These are phyloP conservation scores for Thamnaconus septentrionalis DNA, from an alignment of 2,113 vertebrate species.

Conservation along the genomic window DNA sequence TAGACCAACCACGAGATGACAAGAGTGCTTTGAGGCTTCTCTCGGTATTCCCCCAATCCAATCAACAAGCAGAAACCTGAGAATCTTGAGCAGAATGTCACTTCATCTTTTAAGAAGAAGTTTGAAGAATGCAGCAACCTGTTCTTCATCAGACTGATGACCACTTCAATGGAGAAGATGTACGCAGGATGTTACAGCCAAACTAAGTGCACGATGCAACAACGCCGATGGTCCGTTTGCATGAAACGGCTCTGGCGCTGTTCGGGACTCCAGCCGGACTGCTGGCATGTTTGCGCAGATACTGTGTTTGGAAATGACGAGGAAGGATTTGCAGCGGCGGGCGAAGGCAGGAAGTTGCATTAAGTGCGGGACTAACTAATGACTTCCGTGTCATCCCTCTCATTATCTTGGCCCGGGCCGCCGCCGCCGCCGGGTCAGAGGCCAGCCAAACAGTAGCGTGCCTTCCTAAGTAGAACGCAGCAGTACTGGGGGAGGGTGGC, in stretches of 20 bases:
- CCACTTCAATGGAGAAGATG: no score
- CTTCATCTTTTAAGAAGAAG: no score
- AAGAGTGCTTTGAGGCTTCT: not conserved
- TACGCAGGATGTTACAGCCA: no score
- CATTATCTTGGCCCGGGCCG: constrained; percentile 39
- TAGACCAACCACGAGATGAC: not conserved
- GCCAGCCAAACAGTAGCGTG: constrained; percentile 62
- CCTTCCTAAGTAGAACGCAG: constrained; percentile 52
- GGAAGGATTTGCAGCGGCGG: constrained; percentile 1
- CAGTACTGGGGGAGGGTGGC: constrained; percentile 30
- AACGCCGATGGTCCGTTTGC: no score
- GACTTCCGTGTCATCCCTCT: constrained; percentile 59
- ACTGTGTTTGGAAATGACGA: not conserved
- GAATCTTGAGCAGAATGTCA: no score
- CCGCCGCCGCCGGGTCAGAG: constrained; percentile 56
- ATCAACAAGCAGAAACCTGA: no score
- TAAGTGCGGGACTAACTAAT: constrained; percentile 39
- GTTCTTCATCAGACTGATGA: no score
- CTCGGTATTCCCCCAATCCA: no score
- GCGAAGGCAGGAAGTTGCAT: constrained; percentile 29
- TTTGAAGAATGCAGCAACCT: no score
- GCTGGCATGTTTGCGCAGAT: not conserved
- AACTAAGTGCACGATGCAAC: no score
- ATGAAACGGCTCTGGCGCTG: no score
- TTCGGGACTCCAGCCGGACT: not conserved